Evolutionary conservation across 1,140 invertebrate genomes (phyloP).

Genomic region (Charaxes varanes): DNA sequence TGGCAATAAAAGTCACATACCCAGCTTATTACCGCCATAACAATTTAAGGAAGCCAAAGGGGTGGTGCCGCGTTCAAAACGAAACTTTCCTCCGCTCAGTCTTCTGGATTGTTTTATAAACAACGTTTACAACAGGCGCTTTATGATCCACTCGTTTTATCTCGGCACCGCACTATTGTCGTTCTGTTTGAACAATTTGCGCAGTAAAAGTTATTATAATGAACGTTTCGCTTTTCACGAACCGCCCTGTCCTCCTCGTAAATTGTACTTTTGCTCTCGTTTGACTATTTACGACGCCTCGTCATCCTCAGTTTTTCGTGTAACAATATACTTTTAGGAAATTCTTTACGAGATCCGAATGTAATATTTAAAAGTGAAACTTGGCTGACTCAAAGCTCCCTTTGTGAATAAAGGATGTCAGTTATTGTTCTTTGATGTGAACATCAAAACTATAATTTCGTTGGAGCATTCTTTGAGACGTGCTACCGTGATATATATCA

Average conservation of each 20-base stretch:
- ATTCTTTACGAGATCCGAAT: conserved; percentile 28
- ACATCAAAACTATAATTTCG: conserved; percentile 12
- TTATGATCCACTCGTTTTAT: conserved; percentile 63
- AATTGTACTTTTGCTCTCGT: conserved; percentile 42
- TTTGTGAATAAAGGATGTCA: conserved; percentile 25
- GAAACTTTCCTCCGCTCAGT: conserved; percentile 60
- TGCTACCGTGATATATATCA: conserved; percentile 5
- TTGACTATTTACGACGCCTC: conserved; percentile 22
- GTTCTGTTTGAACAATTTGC: conserved; percentile 47
- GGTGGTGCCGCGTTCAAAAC: conserved; percentile 51
- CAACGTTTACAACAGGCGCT: conserved; percentile 64
- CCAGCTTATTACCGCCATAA: conserved; percentile 62
- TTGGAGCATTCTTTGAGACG: too few relatives aligned
- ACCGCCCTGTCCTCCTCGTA: conserved; percentile 22
- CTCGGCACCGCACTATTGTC: conserved; percentile 42
- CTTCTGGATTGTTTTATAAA: conserved; percentile 65
- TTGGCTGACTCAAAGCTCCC: conserved; percentile 30
- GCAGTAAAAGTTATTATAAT: conserved; percentile 37
- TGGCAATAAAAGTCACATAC: conserved; percentile 59
- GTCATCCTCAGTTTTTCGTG: conserved; percentile 21
- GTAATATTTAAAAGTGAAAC: conserved; percentile 40
- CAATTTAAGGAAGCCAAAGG: conserved; percentile 68
- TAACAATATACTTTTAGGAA: conserved; percentile 31
- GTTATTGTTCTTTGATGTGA: conserved; percentile 21
- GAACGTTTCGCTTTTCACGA: conserved; percentile 42